These are phyloP conservation scores for Rhynchotus rufescens DNA, from an alignment of 2,797 vertebrate species.

Conservation along the genomic window DNA sequence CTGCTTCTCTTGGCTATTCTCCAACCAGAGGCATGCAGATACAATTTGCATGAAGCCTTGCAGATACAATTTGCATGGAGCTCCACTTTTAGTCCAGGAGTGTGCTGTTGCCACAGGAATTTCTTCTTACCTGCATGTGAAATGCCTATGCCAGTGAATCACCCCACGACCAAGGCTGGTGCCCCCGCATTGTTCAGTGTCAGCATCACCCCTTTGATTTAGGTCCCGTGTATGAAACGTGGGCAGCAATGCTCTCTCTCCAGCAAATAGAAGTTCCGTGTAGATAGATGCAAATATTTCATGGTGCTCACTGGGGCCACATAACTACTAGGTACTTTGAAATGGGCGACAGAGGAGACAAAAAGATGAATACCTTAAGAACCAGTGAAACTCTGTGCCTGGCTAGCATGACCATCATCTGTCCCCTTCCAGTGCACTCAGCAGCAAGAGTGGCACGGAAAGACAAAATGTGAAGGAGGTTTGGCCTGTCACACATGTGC, in stretches of 20 bases:
- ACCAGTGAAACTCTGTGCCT: neutral
- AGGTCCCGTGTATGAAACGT: neutral
- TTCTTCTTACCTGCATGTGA: neutral
- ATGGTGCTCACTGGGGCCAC: neutral
- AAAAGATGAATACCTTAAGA: neutral
- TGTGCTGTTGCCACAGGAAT: constrained; percentile 3
- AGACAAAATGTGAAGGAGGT: neutral
- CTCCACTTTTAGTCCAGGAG: neutral
- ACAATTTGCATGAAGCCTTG: neutral
- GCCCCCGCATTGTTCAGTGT: fast-evolving
- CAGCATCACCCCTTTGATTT: fast-evolving
- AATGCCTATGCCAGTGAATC: neutral
- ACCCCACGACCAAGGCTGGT: fast-evolving
- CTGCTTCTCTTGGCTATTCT: neutral
- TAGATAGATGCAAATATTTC: neutral
- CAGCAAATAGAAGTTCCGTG: neutral
- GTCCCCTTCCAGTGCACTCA: neutral
- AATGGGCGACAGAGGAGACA: neutral
- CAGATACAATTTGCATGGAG: neutral
- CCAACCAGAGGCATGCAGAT: neutral
- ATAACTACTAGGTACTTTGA: neutral
- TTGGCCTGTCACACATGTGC: neutral
- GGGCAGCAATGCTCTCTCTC: neutral
- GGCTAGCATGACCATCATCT: neutral
- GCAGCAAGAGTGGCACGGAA: fast-evolving